phyloP scores from a whole-genome alignment of 2,113 vertebrate genomes.

The Myodes glareolus region DNA sequence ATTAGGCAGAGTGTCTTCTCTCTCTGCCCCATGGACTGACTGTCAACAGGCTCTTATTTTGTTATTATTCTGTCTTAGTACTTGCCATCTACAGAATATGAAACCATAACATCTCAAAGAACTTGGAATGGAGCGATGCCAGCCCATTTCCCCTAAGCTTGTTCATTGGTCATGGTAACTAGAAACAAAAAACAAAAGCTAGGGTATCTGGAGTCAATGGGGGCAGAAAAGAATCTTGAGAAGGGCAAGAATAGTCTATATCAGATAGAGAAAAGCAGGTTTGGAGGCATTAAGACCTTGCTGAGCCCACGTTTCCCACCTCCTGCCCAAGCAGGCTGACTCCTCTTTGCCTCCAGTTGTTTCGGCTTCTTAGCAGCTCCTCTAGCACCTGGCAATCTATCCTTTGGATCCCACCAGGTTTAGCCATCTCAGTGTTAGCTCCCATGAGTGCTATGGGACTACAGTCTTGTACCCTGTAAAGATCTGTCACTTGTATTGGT shows the following conservation, averaged over 20 bases:
- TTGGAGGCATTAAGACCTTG: not conserved
- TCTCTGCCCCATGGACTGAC: not conserved
- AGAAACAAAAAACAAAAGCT: not conserved
- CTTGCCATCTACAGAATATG: not conserved
- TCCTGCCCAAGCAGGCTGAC: not conserved
- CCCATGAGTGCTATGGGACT: not conserved
- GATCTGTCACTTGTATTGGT: too few relatives aligned
- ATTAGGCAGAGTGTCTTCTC: not conserved
- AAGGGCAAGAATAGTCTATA: not conserved
- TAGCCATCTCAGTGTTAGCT: not conserved
- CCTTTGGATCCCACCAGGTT: not conserved
- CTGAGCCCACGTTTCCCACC: not conserved
- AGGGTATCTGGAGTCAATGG: not conserved
- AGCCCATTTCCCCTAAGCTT: not conserved
- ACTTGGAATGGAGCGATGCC: not conserved
- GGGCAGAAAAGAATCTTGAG: not conserved
- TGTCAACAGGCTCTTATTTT: not conserved
- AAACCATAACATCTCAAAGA: not conserved
- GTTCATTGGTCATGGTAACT: not conserved
- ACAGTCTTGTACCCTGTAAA: too few relatives aligned
- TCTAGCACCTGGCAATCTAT: not conserved
- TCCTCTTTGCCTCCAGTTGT: not conserved
- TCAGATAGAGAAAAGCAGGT: not conserved
- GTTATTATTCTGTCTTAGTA: not conserved
- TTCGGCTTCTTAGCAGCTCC: not conserved